Conservation (phyloP, 1,140 invertebrate genomes). For the Drosophila sechellia region DNA sequence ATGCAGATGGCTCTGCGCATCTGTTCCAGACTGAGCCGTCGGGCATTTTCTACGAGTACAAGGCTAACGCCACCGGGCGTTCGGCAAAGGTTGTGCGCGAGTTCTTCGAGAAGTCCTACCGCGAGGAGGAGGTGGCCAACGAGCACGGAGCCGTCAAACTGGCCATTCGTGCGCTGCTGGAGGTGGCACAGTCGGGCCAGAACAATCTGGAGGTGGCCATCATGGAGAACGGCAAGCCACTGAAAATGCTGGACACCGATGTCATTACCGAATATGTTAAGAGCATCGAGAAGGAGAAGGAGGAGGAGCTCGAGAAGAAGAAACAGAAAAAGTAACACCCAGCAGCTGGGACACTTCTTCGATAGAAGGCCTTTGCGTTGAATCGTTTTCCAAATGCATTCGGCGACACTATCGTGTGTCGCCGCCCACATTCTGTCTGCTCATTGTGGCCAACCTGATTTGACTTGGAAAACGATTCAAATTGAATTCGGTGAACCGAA, state of each 20-base stretch:
- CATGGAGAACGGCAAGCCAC: conserved; percentile 92
- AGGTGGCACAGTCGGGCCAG: conserved; percentile 99
- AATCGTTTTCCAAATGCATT: conserved; percentile 25
- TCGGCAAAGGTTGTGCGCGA: conserved; percentile 99
- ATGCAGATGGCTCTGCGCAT: conserved; percentile 97
- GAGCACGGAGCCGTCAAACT: conserved; percentile 97
- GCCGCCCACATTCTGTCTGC: background rate
- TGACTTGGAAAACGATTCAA: conserved; percentile 24
- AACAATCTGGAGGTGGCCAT: conserved; percentile 99
- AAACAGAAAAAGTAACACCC: conserved; percentile 93
- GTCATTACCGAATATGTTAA: conserved; percentile 96
- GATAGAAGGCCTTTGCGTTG: conserved; percentile 7
- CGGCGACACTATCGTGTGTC: background rate
- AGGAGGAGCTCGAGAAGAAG: conserved; percentile 98
- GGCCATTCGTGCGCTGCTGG: conserved; percentile 97
- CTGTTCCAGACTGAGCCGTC: conserved; percentile 99
- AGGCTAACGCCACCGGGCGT: conserved; percentile 99
- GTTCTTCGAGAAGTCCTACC: conserved; percentile 99
- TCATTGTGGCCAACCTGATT: background rate
- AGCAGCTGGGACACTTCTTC: conserved; percentile 5
- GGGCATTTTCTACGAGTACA: conserved; percentile 99
- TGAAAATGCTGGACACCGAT: conserved; percentile 95
- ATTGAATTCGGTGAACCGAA: conserved; percentile 29
- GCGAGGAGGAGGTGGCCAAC: conserved; percentile 91
- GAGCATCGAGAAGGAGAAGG: conserved; percentile 98